These are phyloP conservation scores for Scolanthus callimorphus DNA, from an alignment of 92 coral and sea anemone genomes.

Conservation along the genomic window DNA sequence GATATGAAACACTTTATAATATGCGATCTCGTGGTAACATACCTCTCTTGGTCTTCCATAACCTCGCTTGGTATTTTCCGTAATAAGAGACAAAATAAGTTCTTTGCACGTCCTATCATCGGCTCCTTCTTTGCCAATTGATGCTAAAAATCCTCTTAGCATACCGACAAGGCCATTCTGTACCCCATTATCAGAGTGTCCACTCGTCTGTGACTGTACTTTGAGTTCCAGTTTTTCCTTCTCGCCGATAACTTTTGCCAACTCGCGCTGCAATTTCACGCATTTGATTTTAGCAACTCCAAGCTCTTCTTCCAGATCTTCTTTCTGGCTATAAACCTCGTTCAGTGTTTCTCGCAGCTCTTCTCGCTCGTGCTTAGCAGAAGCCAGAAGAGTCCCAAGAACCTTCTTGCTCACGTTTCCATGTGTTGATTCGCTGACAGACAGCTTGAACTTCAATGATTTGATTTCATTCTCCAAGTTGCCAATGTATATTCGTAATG, in stretches of 20 bases:
- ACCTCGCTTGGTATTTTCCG: neutral
- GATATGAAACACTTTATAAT: too few relatives aligned
- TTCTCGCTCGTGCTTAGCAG: conserved; percentile 79
- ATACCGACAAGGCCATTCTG: conserved; percentile 12
- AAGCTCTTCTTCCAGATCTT: conserved; percentile 65
- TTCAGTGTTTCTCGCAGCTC: conserved; percentile 74
- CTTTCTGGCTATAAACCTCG: conserved; percentile 47
- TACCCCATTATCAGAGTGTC: neutral
- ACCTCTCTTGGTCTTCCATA: neutral
- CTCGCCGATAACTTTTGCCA: conserved; percentile 36
- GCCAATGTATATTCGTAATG: conserved; percentile 44
- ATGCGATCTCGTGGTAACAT: neutral
- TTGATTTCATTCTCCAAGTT: conserved; percentile 58
- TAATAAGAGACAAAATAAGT: conserved; percentile 10
- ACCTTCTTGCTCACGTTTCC: conserved; percentile 54
- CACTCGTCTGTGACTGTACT: conserved; percentile 5
- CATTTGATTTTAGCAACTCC: conserved; percentile 34
- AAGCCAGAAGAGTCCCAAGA: conserved; percentile 62
- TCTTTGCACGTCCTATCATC: conserved; percentile 12
- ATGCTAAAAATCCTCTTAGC: conserved; percentile 11
- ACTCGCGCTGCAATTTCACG: conserved; percentile 56
- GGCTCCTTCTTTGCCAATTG: conserved; percentile 18
- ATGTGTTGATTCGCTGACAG: conserved; percentile 51
- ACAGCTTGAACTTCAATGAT: conserved; percentile 57
- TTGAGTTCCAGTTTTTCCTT: conserved; percentile 60